phyloP scores from a whole-genome alignment of 2,113 vertebrate species.

The Entelurus aequoreus region DNA sequence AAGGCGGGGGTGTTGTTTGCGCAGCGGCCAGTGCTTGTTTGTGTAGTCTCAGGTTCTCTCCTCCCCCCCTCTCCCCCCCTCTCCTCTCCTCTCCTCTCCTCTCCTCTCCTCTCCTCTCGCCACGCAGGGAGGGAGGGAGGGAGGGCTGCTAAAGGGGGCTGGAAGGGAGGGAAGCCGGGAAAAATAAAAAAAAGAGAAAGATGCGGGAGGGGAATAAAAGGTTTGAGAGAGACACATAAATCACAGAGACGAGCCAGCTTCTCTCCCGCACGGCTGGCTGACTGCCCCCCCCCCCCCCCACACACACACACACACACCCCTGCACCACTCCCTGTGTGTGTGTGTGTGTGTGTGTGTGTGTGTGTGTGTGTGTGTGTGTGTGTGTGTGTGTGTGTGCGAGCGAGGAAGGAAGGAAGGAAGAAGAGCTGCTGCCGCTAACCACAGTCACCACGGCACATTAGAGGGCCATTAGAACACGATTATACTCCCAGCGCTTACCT shows the following conservation, averaged over 20 bases:
- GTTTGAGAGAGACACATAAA: slow-evolving; percentile 70
- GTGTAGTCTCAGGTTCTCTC: slow-evolving; percentile 69
- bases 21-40: slow-evolving; percentile 71
- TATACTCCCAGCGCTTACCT: slow-evolving; percentile 71
- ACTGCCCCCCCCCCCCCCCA: slow-evolving; percentile 65
- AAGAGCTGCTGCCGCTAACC: slow-evolving; percentile 56
- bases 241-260: slow-evolving; percentile 70
- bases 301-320: slow-evolving; percentile 15
- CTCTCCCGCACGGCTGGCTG: slow-evolving; percentile 68
- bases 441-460: slow-evolving; percentile 72
- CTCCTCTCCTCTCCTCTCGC: slow-evolving; percentile 38
- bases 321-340: slow-evolving; percentile 7
- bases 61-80: slow-evolving; percentile 42
- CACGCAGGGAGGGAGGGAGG: slow-evolving; percentile 46
- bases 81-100: slow-evolving; percentile 39
- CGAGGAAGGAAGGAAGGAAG: slow-evolving; percentile 1
- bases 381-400: slow-evolving; percentile 3
- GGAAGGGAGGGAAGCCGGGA: slow-evolving; percentile 46
- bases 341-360: slow-evolving; percentile 5
- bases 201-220: slow-evolving; percentile 47
- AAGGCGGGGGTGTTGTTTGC: slow-evolving; percentile 60
- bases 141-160: slow-evolving; percentile 42
- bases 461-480: slow-evolving; percentile 73
- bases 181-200: slow-evolving; percentile 23
- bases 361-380: slow-evolving; percentile 1